Evolutionary conservation across 1,140 invertebrate species (phyloP).

Genomic region (Hermatobates lingyangjiaoensis): DNA sequence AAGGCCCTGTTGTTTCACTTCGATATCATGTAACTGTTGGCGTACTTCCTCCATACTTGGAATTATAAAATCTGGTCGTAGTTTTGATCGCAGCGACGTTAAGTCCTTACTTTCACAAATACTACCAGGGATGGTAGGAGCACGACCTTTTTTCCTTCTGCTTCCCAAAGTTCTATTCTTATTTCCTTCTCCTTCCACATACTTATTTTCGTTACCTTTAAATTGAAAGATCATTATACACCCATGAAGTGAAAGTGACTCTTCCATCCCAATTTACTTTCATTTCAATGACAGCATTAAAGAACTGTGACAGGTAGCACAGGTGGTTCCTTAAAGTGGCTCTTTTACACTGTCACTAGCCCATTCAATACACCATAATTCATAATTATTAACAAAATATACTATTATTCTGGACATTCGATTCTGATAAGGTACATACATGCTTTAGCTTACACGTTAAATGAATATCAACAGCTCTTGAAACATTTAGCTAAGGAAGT

Average conservation of each 20-base stretch:
- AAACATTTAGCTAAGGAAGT: no score
- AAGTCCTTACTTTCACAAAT: no score
- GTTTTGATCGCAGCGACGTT: conserved; percentile 39
- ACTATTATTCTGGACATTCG: no score
- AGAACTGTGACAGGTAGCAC: no score
- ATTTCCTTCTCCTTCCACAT: no score
- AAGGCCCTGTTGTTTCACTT: conserved; percentile 71
- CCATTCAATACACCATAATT: no score
- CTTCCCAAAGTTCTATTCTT: conserved; percentile 45
- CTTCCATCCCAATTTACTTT: background rate
- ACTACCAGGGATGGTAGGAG: conserved; percentile 55
- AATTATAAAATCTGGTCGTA: conserved; percentile 37
- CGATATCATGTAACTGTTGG: conserved; percentile 60
- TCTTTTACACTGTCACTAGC: no score
- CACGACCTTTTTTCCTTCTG: conserved; percentile 58
- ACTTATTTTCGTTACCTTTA: conserved; percentile 6
- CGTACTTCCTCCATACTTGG: conserved; percentile 52
- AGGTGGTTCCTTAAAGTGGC: no score
- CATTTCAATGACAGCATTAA: background rate
- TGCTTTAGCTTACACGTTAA: no score
- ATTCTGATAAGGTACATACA: no score
- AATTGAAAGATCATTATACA: background rate
- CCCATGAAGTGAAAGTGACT: background rate
- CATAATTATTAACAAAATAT: no score
- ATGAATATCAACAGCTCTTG: no score